These are phyloP conservation scores for Glyphotaelius pellucidus DNA, from an alignment of 2,888 invertebrate species.

Conservation along the genomic window DNA sequence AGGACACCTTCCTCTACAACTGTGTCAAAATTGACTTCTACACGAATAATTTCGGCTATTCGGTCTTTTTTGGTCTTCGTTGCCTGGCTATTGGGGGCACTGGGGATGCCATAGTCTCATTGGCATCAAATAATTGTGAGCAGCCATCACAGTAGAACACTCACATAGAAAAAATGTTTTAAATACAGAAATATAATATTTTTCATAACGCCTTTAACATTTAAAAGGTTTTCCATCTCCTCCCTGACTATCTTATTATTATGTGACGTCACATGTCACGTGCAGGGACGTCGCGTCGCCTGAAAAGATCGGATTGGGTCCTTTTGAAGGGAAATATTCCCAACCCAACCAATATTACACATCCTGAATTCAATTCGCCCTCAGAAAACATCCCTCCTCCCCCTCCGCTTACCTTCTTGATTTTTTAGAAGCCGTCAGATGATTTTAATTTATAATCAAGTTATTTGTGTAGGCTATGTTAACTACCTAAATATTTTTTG, in stretches of 20 bases:
- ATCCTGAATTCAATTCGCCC: not conserved
- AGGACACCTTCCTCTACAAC: too few species aligned
- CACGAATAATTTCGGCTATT: too few species aligned
- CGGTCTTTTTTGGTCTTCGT: too few species aligned
- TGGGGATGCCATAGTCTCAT: too few species aligned
- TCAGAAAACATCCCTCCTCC: not conserved
- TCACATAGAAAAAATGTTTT: too few species aligned
- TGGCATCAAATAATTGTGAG: too few species aligned
- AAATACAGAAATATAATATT: too few species aligned
- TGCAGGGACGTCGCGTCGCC: not conserved
- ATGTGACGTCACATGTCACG: slow-evolving; percentile 42
- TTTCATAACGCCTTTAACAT: not conserved
- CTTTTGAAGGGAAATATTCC: slow-evolving; percentile 34
- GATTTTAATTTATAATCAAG: not conserved
- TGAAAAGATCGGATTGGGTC: slow-evolving; percentile 40
- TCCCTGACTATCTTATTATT: not conserved
- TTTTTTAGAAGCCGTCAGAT: not conserved
- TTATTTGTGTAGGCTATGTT: too few species aligned
- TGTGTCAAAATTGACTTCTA: too few species aligned
- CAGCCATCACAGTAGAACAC: too few species aligned
- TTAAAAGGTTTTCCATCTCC: slow-evolving; percentile 4
- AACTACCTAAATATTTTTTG: too few species aligned
- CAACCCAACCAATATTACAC: not conserved
- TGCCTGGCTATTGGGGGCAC: too few species aligned
- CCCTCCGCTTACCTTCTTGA: not conserved